Percentiles rank a stretch among this genome's conserved stretches.
phyloP scores from a whole-genome alignment of 2,888 invertebrate genomes.

The Aethes cnicana region DNA sequence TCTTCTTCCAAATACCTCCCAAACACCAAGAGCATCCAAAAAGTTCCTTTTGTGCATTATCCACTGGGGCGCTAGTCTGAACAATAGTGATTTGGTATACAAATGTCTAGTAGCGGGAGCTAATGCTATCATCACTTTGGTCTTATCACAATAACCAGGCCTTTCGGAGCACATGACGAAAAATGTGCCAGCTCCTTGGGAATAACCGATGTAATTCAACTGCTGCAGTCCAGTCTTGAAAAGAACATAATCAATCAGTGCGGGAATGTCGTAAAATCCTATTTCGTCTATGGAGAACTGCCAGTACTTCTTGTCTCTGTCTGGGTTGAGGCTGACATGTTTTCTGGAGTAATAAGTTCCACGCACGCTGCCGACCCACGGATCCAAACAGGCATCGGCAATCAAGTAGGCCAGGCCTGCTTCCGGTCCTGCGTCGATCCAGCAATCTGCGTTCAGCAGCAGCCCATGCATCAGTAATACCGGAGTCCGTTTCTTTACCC shows the following conservation, averaged over 20 bases:
- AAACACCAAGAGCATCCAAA: conserved; percentile 9
- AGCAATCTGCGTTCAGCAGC: conserved; percentile 58
- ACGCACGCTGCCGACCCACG: conserved; percentile 56
- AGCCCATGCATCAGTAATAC: conserved; percentile 66
- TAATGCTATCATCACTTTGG: conserved; percentile 11
- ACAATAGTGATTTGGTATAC: conserved; percentile 16
- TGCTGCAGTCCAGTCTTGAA: conserved; percentile 45
- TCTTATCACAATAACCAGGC: conserved; percentile 48
- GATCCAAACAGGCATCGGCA: conserved; percentile 45
- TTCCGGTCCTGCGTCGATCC: conserved; percentile 55
- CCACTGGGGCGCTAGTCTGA: conserved; percentile 7
- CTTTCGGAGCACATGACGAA: conserved; percentile 59
- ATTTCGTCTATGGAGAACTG: conserved; percentile 66
- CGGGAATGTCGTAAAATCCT: conserved; percentile 54
- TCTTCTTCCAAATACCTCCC: conserved; percentile 21
- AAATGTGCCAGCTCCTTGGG: conserved; percentile 65
- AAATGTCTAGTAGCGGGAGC: conserved; percentile 22
- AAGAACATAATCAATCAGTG: conserved; percentile 52
- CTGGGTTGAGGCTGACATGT: conserved; percentile 63
- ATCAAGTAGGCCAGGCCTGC: conserved; percentile 47
- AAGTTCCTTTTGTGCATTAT: not conserved
- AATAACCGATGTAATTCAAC: conserved; percentile 64
- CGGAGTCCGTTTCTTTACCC: conserved; percentile 43
- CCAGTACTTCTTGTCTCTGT: conserved; percentile 71
- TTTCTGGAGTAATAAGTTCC: conserved; percentile 75